phyloP scores from a whole-genome alignment of 37 sponge, comb jelly and placozoan species.

The Cliona cf. orientalis region DNA sequence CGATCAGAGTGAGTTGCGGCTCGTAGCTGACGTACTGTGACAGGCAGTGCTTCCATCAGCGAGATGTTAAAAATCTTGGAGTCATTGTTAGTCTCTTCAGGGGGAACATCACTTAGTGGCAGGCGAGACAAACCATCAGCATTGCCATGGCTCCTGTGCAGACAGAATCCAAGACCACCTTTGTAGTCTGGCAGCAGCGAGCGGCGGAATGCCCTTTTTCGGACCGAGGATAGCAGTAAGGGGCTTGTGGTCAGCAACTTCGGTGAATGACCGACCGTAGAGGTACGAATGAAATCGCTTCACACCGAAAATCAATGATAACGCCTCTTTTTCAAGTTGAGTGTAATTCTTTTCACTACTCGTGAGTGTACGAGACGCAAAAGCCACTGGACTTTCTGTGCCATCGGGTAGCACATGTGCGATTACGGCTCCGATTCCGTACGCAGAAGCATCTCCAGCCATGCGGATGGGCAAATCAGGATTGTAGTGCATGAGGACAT shows the following conservation, averaged over 20 bases:
- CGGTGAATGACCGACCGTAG: conserved; percentile 50
- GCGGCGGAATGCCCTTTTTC: conserved; percentile 25
- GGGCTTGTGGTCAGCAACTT: conserved; percentile 43
- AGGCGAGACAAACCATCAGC: conserved; percentile 65
- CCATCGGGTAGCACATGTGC: conserved; percentile 51
- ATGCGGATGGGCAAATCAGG: conserved; percentile 22
- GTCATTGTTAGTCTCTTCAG: too few species aligned
- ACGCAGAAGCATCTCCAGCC: conserved; percentile 49
- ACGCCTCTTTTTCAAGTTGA: not conserved
- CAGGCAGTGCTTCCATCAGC: too few species aligned
- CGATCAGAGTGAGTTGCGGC: too few species aligned
- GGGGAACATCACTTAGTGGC: conserved; percentile 26
- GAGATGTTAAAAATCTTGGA: too few species aligned
- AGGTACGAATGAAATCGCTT: conserved; percentile 52
- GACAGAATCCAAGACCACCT: conserved; percentile 37
- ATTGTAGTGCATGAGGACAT: conserved; percentile 47
- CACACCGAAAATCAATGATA: not conserved
- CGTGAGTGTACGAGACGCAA: conserved; percentile 1
- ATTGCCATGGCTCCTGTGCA: conserved; percentile 54
- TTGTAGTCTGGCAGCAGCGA: conserved; percentile 36
- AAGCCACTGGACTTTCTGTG: conserved; percentile 25
- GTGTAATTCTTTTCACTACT: not conserved
- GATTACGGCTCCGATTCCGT: conserved; percentile 63
- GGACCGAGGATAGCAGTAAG: conserved; percentile 24
- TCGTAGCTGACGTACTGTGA: too few species aligned